Conservation (phyloP, 2,888 invertebrate species). For the Spilarctia lutea region DNA sequence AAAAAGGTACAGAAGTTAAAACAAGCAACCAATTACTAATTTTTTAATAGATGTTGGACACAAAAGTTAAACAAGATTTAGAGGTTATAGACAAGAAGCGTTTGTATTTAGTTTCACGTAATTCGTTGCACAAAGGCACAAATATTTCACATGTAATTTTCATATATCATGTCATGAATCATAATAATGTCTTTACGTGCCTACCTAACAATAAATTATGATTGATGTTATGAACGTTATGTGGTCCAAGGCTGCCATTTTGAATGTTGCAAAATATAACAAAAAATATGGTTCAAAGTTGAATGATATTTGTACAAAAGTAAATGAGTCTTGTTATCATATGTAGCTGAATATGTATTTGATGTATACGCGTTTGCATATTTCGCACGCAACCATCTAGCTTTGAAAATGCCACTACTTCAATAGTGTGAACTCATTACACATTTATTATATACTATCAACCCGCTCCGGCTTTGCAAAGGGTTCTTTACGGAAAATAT, state of each 20-base stretch:
- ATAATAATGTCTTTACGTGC: constrained; percentile 23
- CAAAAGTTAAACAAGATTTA: background rate
- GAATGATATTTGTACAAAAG: constrained; percentile 13
- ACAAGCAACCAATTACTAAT: too few species aligned
- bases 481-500: too few species aligned
- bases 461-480: too few species aligned
- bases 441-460: too few species aligned
- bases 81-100: background rate
- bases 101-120: background rate
- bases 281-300: constrained; percentile 37
- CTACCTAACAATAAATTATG: constrained; percentile 33
- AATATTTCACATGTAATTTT: constrained; percentile 22
- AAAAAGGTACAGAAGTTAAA: too few species aligned
- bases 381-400: background rate
- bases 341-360: background rate
- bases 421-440: background rate
- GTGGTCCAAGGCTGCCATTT: constrained; percentile 36
- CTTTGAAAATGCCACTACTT: background rate
- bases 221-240: constrained; percentile 36
- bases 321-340: constrained; percentile 16
- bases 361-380: constrained; percentile 4
- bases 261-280: constrained; percentile 28
- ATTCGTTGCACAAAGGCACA: constrained; percentile 19
- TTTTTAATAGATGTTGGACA: too few species aligned
- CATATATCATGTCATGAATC: constrained; percentile 28